Conservation (phyloP, 2,113 vertebrate genomes). For the Proterorhinus semilunaris region DNA sequence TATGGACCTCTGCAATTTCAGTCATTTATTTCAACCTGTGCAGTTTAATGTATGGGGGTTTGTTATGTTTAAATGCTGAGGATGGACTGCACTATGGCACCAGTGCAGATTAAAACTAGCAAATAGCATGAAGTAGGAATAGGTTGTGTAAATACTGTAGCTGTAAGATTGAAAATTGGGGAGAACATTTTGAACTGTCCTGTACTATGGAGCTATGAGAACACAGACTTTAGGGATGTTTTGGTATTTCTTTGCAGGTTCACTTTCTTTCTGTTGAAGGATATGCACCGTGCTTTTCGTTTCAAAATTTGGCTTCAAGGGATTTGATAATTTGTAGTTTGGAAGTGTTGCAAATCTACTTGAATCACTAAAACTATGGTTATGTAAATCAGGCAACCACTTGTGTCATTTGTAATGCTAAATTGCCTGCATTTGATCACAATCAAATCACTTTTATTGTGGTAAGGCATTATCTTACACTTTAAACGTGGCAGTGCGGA, state of each 20-base stretch:
- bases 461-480: no score
- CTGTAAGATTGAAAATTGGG: slow-evolving; percentile 42
- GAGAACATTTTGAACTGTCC: slow-evolving; percentile 21
- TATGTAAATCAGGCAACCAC: no score
- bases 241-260: background rate
- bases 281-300: no score
- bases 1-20: slow-evolving; percentile 63
- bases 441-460: no score
- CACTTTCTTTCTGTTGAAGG: background rate
- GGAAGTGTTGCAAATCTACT: no score
- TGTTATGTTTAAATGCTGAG: slow-evolving; percentile 44
- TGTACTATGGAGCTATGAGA: background rate
- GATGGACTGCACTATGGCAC: slow-evolving; percentile 11
- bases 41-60: slow-evolving; percentile 38
- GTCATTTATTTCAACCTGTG: slow-evolving; percentile 27
- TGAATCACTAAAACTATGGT: no score
- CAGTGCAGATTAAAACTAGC: slow-evolving; percentile 3
- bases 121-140: slow-evolving; percentile 4
- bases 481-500: no score
- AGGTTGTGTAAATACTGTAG: slow-evolving; percentile 26
- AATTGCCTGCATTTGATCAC: no score
- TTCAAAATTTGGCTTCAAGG: no score
- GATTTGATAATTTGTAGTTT: no score
- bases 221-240: background rate
- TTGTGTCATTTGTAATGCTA: no score